Base-by-base conservation (phyloP, 2,888 invertebrate genomes). In the Caenorhabditis doughertyi region DNA sequence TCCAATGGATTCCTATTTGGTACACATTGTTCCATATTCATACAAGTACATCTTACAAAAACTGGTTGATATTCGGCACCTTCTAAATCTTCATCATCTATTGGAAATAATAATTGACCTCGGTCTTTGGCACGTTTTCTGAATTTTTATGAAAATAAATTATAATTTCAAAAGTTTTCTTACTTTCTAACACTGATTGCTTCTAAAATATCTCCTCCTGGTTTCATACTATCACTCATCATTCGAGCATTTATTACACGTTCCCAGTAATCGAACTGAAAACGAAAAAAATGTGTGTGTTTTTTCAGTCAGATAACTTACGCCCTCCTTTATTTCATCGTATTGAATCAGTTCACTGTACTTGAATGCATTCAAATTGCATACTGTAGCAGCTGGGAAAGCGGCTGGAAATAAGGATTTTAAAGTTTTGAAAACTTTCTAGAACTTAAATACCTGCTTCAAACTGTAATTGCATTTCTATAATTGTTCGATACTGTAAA, bases 381-480 rank as follows among this genome's bases (percentile, higher is more conserved):
- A 88, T 23, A 88, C 85, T n/a, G 88, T 88, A 0, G 86, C 85
- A 1, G 84, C 85, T n/a, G 82, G 82, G 56, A 83, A 83, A 16
- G 79, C 79, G 0, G 82, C 82, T 80, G 60, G 23, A 79, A 72
- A 1, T 25, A 32, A 51, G 16, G 21, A n/a, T n/a, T n/a, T 39
- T 23, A 4, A 51, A 42, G 18, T 18, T 2, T 4, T 13, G 4
- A 42, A 39, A 58, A 29, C 25, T 9, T 42, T 21, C 9, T 27
- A 42, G 3, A 3, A 18, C 7, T 51, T 25, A 18, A 44, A 27
- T 21, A 88, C 89, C 90, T 58, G 91, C 91, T 83, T 91, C 90
- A 60, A 91, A 91, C 60, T 90, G 90, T 23, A 91, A 77, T 65
- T 91, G 90, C 92, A 91, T 92, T 76, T 91, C 91, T 23, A 92